Percentiles rank a stretch among this genome's conserved stretches.
These are phyloP conservation scores for Arnoldichthys spilopterus DNA, from an alignment of 2,797 vertebrate species.

Conservation along the genomic window DNA sequence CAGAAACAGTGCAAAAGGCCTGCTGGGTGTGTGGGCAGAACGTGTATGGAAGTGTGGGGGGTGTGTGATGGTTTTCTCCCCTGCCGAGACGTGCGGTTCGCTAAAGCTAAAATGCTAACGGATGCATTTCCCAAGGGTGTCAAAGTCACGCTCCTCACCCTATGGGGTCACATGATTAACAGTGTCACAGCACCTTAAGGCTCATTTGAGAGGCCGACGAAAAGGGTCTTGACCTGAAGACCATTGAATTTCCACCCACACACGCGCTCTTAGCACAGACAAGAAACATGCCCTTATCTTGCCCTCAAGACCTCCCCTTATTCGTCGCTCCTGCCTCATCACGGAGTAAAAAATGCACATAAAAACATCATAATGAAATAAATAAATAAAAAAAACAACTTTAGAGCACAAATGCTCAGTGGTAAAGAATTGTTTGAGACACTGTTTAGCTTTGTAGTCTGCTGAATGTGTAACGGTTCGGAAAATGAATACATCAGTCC, in stretches of 20 bases:
- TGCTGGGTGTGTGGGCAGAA: slow-evolving; percentile 23
- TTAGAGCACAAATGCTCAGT: slow-evolving; percentile 17
- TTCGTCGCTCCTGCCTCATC: neutral
- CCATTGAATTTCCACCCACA: neutral
- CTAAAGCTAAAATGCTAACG: slow-evolving; percentile 16
- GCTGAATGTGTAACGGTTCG: slow-evolving; percentile 40
- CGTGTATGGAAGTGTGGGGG: neutral
- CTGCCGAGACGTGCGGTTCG: neutral
- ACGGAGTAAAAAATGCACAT: neutral
- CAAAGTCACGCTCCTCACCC: neutral
- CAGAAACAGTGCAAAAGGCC: slow-evolving; percentile 5
- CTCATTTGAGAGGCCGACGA: slow-evolving; percentile 21
- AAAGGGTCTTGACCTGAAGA: slow-evolving; percentile 24
- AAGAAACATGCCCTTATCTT: slow-evolving; percentile 10
- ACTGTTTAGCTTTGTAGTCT: slow-evolving; percentile 36
- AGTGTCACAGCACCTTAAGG: slow-evolving; percentile 12
- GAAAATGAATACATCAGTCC: slow-evolving; percentile 35
- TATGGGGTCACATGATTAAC: slow-evolving; percentile 16
- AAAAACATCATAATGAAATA: too few relatives aligned
- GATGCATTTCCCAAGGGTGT: slow-evolving; percentile 1
- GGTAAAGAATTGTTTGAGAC: slow-evolving; percentile 23
- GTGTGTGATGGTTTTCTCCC: slow-evolving; percentile 12
- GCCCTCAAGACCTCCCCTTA: neutral
- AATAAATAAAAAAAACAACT: neutral
- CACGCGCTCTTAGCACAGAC: slow-evolving; percentile 6